phyloP scores from a whole-genome alignment of 2,888 invertebrate genomes.

The Brachypalpus laphriformis region DNA sequence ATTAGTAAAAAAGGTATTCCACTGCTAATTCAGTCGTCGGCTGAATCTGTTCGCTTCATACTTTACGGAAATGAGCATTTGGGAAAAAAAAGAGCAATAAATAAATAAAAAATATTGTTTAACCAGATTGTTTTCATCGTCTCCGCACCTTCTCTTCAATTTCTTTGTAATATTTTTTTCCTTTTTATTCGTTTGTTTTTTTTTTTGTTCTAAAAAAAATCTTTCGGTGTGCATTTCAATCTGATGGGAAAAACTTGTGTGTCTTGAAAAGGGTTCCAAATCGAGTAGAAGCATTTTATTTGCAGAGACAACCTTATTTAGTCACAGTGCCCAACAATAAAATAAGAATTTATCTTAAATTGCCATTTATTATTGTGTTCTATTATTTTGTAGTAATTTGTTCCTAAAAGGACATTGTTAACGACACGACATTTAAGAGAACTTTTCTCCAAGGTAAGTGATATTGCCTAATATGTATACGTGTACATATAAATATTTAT shows the following conservation, averaged over 20 bases:
- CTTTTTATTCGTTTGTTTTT: background rate
- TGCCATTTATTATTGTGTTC: background rate
- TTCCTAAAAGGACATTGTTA: background rate
- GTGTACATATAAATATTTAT: too few species aligned
- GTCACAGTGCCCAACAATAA: background rate
- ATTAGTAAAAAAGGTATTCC: slow-evolving; percentile 66
- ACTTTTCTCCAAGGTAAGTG: background rate
- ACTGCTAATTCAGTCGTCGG: slow-evolving; percentile 63
- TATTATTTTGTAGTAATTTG: background rate
- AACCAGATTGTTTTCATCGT: slow-evolving; percentile 17
- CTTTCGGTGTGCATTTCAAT: background rate
- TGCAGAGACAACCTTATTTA: background rate
- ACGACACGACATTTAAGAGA: background rate
- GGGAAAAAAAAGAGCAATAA: slow-evolving; percentile 7
- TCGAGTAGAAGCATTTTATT: background rate
- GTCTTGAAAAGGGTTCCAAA: background rate
- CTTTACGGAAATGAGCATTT: slow-evolving; percentile 32
- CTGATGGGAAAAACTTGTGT: background rate
- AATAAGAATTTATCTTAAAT: too few species aligned
- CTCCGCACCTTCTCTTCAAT: background rate
- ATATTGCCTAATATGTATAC: background rate
- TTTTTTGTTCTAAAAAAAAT: background rate
- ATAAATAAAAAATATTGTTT: slow-evolving; percentile 18
- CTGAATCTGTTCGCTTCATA: slow-evolving; percentile 37
- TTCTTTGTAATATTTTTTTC: background rate